Conservation (phyloP, 2,888 invertebrate species). For the Apeira syringaria region DNA sequence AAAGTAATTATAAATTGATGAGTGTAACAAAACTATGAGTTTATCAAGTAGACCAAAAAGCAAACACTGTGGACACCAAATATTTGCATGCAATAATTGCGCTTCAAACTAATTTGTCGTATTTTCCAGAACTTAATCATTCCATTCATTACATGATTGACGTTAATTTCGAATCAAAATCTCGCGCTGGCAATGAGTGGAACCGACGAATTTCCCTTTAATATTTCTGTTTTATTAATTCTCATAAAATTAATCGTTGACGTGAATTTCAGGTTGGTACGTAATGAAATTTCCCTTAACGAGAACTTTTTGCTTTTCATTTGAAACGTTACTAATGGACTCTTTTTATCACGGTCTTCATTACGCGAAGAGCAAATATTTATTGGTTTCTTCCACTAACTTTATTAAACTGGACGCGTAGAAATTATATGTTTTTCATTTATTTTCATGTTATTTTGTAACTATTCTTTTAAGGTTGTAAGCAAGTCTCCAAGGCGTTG, state of each 20-base stretch:
- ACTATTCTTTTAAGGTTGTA: too few species aligned
- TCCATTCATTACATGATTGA: slow-evolving; percentile 43
- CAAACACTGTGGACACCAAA: slow-evolving; percentile 29
- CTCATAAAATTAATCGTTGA: slow-evolving; percentile 13
- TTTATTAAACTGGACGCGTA: too few species aligned
- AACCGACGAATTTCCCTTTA: slow-evolving; percentile 13
- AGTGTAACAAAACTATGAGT: too few species aligned
- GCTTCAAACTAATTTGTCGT: slow-evolving; percentile 46
- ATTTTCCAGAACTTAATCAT: slow-evolving; percentile 40
- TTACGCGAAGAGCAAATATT: too few species aligned
- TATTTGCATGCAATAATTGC: slow-evolving; percentile 46
- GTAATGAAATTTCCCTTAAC: slow-evolving; percentile 3
- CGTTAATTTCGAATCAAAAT: slow-evolving; percentile 22
- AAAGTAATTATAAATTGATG: too few species aligned
- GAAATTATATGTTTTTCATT: too few species aligned
- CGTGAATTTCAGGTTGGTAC: slow-evolving; percentile 1
- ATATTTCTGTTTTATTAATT: slow-evolving; percentile 18
- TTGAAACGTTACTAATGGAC: too few species aligned
- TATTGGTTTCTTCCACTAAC: too few species aligned
- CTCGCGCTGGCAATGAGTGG: slow-evolving; percentile 35
- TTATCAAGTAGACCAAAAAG: slow-evolving; percentile 19
- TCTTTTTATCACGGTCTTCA: too few species aligned
- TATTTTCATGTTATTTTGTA: too few species aligned
- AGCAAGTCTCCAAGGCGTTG: too few species aligned
- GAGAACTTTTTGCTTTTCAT: too few species aligned